A percentile compares a stretch with the other conserved stretches of the same genome.
phyloP scores from a whole-genome alignment of 2,888 invertebrate species.

The Drosophila meridionalis region DNA sequence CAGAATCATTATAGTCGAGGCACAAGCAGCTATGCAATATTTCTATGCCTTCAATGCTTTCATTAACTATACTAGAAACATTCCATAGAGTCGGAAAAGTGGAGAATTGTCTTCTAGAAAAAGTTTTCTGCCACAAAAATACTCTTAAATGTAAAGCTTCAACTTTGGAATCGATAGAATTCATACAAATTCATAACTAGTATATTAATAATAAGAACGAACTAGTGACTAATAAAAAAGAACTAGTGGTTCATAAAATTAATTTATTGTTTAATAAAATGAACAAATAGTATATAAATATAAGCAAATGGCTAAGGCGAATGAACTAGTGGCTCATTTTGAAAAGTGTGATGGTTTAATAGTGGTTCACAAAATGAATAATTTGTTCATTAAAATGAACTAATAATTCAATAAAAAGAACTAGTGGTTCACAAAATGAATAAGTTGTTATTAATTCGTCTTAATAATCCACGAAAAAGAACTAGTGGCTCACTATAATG shows the following conservation, averaged over 20 bases:
- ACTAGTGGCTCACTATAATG: not conserved
- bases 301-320: too few species aligned
- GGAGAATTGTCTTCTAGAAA: not conserved
- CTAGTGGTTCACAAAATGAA: not conserved
- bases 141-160: too few species aligned
- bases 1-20: constrained; percentile 21
- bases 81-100: not conserved
- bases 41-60: not conserved
- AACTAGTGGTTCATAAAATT: not conserved
- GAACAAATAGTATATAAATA: not conserved
- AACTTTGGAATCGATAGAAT: too few species aligned
- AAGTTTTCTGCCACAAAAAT: not conserved
- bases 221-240: not conserved
- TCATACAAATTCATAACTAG: too few species aligned
- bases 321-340: not conserved
- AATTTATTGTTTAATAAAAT: not conserved
- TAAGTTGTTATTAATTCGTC: too few species aligned
- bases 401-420: not conserved
- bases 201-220: not conserved
- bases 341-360: not conserved
- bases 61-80: not conserved
- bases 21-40: not conserved
- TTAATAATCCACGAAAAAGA: not conserved
- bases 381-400: not conserved
- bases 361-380: not conserved